These are phyloP conservation scores for Ceyx cyanopectus DNA, from an alignment of 2,113 vertebrate species.

Conservation along the genomic window DNA sequence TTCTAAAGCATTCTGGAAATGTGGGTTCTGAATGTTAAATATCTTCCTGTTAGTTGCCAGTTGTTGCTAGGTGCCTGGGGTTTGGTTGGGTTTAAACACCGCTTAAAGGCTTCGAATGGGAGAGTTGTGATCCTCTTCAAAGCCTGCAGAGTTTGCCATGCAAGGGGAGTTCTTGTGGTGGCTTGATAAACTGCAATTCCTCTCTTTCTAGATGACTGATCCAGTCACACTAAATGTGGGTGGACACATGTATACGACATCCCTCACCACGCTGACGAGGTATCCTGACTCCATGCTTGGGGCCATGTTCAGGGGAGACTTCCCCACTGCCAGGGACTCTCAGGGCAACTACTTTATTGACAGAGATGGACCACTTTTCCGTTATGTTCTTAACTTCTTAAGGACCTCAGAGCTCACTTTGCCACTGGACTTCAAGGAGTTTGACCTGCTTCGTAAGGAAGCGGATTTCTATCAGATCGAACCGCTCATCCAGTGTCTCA, in stretches of 20 bases:
- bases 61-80: slow-evolving; percentile 26
- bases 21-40: neutral
- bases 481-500: slow-evolving; percentile 91
- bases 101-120: neutral
- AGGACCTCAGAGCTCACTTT: slow-evolving; percentile 88
- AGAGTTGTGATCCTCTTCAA: neutral
- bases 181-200: slow-evolving; percentile 61
- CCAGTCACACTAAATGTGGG: slow-evolving; percentile 90
- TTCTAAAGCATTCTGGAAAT: slow-evolving; percentile 28
- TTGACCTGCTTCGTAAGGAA: slow-evolving; percentile 87
- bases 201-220: slow-evolving; percentile 87
- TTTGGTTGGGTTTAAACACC: neutral
- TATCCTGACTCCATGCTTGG: slow-evolving; percentile 91
- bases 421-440: slow-evolving; percentile 89
- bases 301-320: slow-evolving; percentile 89
- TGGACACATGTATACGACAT: slow-evolving; percentile 88
- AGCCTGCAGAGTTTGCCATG: neutral
- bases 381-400: slow-evolving; percentile 88
- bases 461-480: slow-evolving; percentile 91
- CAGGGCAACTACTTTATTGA: slow-evolving; percentile 91
- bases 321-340: slow-evolving; percentile 86
- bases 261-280: slow-evolving; percentile 85
- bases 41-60: slow-evolving; percentile 4
- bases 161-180: neutral
- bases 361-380: slow-evolving; percentile 88